Conservation (phyloP, 2,113 vertebrate genomes). For the Turdus rufiventris region DNA sequence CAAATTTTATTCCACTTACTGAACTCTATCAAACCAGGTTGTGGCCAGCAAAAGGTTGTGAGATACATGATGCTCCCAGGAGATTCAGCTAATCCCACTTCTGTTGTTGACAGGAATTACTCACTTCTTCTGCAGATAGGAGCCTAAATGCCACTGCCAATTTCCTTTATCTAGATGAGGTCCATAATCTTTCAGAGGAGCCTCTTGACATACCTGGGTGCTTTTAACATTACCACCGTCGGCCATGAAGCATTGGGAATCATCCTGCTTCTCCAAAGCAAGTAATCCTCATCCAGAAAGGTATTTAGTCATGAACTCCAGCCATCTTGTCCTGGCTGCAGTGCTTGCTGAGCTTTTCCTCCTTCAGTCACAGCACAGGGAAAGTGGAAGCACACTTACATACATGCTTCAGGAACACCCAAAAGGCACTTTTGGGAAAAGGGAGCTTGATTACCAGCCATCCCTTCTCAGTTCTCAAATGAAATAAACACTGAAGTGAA, state of each 20-base stretch:
- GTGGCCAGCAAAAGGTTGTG: neutral
- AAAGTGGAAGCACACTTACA: neutral
- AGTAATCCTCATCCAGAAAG: neutral
- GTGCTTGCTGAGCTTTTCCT: neutral
- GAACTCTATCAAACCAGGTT: neutral
- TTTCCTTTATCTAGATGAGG: neutral
- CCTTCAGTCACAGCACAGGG: neutral
- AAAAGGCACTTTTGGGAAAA: neutral
- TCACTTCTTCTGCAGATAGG: neutral
- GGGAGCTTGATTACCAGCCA: neutral
- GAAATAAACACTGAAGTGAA: neutral
- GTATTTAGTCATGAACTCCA: neutral
- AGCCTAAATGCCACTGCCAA: neutral
- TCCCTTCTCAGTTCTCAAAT: neutral
- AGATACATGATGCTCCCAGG: neutral
- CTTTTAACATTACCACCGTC: neutral
- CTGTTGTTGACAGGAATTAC: neutral
- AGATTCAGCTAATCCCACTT: neutral
- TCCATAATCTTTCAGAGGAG: neutral
- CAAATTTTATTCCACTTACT: neutral
- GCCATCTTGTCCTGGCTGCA: accelerated
- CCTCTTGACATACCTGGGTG: neutral
- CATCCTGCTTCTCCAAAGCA: neutral
- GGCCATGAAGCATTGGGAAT: neutral
- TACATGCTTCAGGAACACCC: neutral